Percentiles rank a stretch among this genome's conserved stretches.
These are phyloP conservation scores for Drosophila ercepeae DNA, from an alignment of 1,140 invertebrate genomes.

Conservation along the genomic window DNA sequence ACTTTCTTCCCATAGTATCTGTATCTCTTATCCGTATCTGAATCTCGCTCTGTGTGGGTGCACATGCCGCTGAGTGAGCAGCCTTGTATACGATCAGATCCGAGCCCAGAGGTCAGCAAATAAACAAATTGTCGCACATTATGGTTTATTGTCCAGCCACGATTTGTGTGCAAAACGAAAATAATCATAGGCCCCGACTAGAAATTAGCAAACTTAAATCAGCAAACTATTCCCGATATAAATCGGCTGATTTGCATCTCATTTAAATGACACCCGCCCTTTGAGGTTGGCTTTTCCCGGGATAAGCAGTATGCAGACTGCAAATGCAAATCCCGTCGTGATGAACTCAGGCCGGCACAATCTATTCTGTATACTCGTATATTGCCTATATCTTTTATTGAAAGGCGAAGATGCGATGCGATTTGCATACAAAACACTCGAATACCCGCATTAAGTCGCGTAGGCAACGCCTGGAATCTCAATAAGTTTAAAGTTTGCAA, in stretches of 20 bases:
- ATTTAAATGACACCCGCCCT: conserved; percentile 18
- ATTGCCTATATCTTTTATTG: conserved; percentile 28
- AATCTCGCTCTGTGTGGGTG: conserved; percentile 33
- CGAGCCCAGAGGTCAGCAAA: conserved; percentile 81
- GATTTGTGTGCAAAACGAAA: conserved; percentile 33
- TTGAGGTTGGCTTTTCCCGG: conserved; percentile 45
- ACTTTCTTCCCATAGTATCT: conserved; percentile 68
- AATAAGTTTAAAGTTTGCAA: conserved; percentile 51
- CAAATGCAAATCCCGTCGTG: conserved; percentile 49
- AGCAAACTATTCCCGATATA: conserved; percentile 19
- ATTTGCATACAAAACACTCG: conserved; percentile 76
- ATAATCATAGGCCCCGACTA: conserved; percentile 2
- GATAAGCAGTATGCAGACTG: conserved; percentile 9
- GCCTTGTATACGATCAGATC: conserved; percentile 83
- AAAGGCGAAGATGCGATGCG: conserved; percentile 33
- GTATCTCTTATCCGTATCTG: conserved; percentile 24
- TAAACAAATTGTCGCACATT: conserved; percentile 77
- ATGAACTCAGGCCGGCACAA: conserved; percentile 32
- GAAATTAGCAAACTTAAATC: conserved; percentile 29
- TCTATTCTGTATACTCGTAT: conserved; percentile 13
- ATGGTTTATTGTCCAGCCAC: conserved; percentile 43
- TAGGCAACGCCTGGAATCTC: conserved; percentile 43
- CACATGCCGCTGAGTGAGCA: conserved; percentile 57
- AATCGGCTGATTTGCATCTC: conserved; percentile 26
- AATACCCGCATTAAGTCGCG: conserved; percentile 4